phyloP scores from a whole-genome alignment of 2,797 vertebrate genomes.

The Phrynocephalus forsythii region DNA sequence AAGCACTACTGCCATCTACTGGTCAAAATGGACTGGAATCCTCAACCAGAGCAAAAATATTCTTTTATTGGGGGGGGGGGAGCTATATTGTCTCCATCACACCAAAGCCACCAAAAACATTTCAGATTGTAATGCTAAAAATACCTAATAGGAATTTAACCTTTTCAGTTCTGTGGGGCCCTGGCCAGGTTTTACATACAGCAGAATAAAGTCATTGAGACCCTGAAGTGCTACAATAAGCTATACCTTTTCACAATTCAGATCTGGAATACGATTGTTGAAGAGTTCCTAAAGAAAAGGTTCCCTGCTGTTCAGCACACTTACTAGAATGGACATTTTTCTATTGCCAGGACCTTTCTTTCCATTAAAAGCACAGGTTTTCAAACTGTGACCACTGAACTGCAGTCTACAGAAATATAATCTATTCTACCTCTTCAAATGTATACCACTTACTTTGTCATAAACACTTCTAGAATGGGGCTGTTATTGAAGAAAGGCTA shows the following conservation, averaged over 20 bases:
- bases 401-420: background rate
- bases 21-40: constrained; percentile 41
- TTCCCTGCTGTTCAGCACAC: background rate
- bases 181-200: background rate
- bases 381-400: background rate
- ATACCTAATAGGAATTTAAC: background rate
- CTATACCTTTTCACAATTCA: background rate
- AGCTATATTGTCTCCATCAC: background rate
- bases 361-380: background rate
- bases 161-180: background rate
- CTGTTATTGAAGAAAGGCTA: constrained; percentile 5
- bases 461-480: background rate
- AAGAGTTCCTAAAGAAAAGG: background rate
- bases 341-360: background rate
- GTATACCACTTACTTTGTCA: background rate
- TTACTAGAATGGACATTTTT: background rate
- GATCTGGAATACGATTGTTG: background rate
- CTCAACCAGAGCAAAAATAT: constrained; percentile 32
- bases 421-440: background rate
- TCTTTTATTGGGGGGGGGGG: too few relatives aligned
- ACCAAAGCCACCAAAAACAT: background rate
- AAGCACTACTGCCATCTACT: constrained; percentile 54
- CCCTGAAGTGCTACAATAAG: background rate
- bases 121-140: background rate
- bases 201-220: background rate